Base-by-base conservation (phyloP, 2,797 vertebrate genomes). In the Cheirogaleus major region DNA sequence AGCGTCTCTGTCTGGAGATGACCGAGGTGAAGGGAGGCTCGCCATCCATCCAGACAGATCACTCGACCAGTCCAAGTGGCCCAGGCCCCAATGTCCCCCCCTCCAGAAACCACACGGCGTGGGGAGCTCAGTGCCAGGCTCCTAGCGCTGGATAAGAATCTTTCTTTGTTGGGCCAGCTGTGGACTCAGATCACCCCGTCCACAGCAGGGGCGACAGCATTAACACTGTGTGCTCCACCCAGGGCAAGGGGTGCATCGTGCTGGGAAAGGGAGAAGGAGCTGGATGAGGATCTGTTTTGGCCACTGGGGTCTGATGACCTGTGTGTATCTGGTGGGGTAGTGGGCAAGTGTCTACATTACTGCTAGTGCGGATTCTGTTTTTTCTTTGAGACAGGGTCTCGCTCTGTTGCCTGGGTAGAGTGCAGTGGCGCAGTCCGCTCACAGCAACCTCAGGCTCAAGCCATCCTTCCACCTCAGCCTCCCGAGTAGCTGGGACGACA, bases 131-230 rank as follows among this genome's bases (percentile, higher is more conserved):
- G 81, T 32, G 32, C 55, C 23, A 3, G 59, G 8, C 14, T 41
- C 22, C 30, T 15, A 23, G 55, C 0, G 0, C 55, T 45, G 85
- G 81, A 9, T 1, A 1, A 63, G 90, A n/a, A 2, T 25, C 52
- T 91, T 52, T 48, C 52, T 83, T 65, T 32, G 27, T 61, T 27
- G 50, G 41, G 32, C 55, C 61, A 57, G 0, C 59, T 14, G 1
- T 32, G 43, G 38, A 2, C 35, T 50, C 27, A 27, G 61, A 15
- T 30, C n/a, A 70, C 52, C 32, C 7, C 11, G 30, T 82, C 32
- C 6, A 0, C 4, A 2, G 18, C 6, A 1, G 13, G 30, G 10
- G 22, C 0, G 0, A 11, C 0, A 8, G 27, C 10, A 57, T 57
- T 57, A 57, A 57, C 14, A 1, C 38, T 0, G 35, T 23, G 15